These are phyloP conservation scores for Bos taurus DNA, from an alignment of 2,113 vertebrate species.

Conservation along the genomic window ARS-UCD2.0 NC_037357.1:907501-908000, in stretches of 20 bases:
- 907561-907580: background rate
- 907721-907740: background rate
- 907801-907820: background rate
- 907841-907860: background rate
- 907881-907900: background rate
- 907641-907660: background rate
- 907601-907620: background rate
- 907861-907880: background rate
- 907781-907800: background rate
- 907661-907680: background rate
- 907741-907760: background rate
- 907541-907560: background rate
- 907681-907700: background rate
- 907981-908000: background rate
- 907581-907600: background rate
- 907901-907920: background rate
- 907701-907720: background rate
- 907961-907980: background rate
- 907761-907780: background rate
- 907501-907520: background rate
- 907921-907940: background rate
- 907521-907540: background rate
- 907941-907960: background rate
- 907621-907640: background rate
- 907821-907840: background rate